A percentile compares a stretch with the other conserved stretches of the same genome.
Evolutionary conservation across 1,140 invertebrate genomes (phyloP).

Genomic region (Trigoniulus corallinus): DNA sequence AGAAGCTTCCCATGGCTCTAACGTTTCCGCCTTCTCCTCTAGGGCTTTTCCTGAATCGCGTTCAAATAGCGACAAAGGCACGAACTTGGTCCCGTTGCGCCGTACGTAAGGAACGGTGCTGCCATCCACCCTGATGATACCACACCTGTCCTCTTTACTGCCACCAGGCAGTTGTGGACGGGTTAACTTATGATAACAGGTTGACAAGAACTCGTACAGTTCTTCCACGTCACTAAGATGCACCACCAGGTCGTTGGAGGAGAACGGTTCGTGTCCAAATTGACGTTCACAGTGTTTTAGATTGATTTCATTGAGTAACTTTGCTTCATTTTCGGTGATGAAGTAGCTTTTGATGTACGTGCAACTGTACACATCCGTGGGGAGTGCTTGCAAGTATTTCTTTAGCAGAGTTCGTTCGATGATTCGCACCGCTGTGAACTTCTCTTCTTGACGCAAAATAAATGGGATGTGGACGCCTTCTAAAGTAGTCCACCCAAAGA

Average conservation of each 20-base stretch:
- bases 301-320: constrained; percentile 85
- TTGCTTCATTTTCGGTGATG: constrained; percentile 75
- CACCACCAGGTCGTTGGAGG: constrained; percentile 74
- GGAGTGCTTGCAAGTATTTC: constrained; percentile 31
- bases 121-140: constrained; percentile 84
- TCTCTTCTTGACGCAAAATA: constrained; percentile 61
- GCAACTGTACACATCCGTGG: constrained; percentile 33
- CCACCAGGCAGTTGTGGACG: constrained; percentile 14
- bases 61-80: constrained; percentile 87
- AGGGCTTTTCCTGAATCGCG: constrained; percentile 59
- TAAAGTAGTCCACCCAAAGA: constrained; percentile 75
- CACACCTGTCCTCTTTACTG: constrained; percentile 56
- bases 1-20: constrained; percentile 77
- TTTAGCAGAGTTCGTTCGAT: constrained; percentile 46
- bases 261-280: constrained; percentile 78
- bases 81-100: constrained; percentile 62
- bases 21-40: constrained; percentile 57
- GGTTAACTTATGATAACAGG: constrained; percentile 66
- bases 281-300: constrained; percentile 74
- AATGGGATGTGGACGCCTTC: constrained; percentile 73
- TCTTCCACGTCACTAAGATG: constrained; percentile 66
- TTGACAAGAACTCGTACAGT: constrained; percentile 77
- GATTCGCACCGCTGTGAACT: constrained; percentile 37
- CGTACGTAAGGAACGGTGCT: constrained; percentile 85
- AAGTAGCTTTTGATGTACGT: constrained; percentile 84